A percentile compares a stretch with the other conserved stretches of the same genome.
These are phyloP conservation scores for Drosophila lini DNA, from an alignment of 1,140 invertebrate species.

Conservation along the genomic window DNA sequence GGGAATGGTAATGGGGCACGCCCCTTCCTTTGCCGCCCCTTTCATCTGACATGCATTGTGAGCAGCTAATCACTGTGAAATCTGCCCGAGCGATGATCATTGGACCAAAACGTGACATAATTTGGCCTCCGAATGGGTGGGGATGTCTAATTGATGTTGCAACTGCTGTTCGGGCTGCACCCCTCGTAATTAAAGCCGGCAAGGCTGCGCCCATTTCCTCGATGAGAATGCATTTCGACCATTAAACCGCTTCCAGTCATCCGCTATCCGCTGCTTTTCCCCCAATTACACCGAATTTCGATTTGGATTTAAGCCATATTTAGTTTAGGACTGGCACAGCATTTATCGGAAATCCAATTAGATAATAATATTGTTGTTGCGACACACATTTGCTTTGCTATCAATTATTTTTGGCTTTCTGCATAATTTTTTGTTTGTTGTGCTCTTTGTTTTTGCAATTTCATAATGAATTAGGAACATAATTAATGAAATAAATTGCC, in stretches of 20 bases:
- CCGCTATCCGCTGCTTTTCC: not conserved
- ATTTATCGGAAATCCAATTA: slow-evolving; percentile 45
- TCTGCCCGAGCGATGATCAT: slow-evolving; percentile 60
- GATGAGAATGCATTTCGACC: slow-evolving; percentile 36
- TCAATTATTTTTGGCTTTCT: slow-evolving; percentile 22
- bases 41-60: slow-evolving; percentile 65
- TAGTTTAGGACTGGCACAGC: not conserved
- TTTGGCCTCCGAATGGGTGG: slow-evolving; percentile 33
- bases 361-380: slow-evolving; percentile 28
- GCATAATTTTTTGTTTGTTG: slow-evolving; percentile 7
- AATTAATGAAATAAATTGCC: slow-evolving; percentile 17
- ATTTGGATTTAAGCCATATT: slow-evolving; percentile 21
- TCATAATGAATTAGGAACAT: slow-evolving; percentile 10
- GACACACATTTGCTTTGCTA: slow-evolving; percentile 20
- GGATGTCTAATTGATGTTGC: slow-evolving; percentile 50
- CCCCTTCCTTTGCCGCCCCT: slow-evolving; percentile 34
- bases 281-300: slow-evolving; percentile 4
- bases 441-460: not conserved
- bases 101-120: slow-evolving; percentile 78
- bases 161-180: slow-evolving; percentile 32
- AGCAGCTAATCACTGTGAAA: slow-evolving; percentile 79
- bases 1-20: slow-evolving; percentile 53
- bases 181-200: slow-evolving; percentile 42
- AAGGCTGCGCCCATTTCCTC: slow-evolving; percentile 55
- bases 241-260: slow-evolving; percentile 12